Evolutionary conservation across 2,797 vertebrate genomes (phyloP).

Genomic region (Ispidina picta): DNA sequence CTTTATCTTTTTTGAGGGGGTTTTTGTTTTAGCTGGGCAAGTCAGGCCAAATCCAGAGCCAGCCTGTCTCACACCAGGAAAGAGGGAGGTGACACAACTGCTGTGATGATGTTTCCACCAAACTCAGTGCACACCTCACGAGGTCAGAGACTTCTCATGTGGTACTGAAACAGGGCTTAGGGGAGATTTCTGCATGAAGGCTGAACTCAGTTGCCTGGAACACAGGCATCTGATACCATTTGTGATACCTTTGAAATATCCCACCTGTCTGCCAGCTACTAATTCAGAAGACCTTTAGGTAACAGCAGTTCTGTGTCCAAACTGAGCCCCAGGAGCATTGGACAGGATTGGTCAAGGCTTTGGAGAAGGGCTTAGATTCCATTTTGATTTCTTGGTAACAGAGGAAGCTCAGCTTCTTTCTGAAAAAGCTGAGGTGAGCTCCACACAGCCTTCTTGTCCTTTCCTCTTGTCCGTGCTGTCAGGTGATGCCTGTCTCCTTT

Average conservation of each 20-base stretch:
- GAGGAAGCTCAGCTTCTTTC: neutral
- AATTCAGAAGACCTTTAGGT: neutral
- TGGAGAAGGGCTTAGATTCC: neutral
- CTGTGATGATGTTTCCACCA: neutral
- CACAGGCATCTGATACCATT: neutral
- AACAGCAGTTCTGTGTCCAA: neutral
- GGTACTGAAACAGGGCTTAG: neutral
- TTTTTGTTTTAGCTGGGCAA: slow-evolving; percentile 38
- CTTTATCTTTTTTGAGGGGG: slow-evolving; percentile 15
- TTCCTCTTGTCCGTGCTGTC: neutral
- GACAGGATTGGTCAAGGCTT: neutral
- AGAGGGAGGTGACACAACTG: neutral
- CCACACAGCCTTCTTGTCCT: neutral
- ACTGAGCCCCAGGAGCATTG: neutral
- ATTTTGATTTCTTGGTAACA: neutral
- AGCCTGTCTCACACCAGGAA: slow-evolving; percentile 30
- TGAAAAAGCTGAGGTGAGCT: neutral
- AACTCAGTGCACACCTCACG: fast-evolving
- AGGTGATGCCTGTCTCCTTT: neutral
- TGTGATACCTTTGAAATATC: neutral
- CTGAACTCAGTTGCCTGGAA: neutral
- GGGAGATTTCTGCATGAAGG: neutral
- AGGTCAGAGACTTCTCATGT: neutral
- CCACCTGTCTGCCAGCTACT: neutral
- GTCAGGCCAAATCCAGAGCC: slow-evolving; percentile 20